These are phyloP conservation scores for Phenganax stokvisi DNA, from an alignment of 92 coral and sea anemone species.

Conservation along the genomic window DNA sequence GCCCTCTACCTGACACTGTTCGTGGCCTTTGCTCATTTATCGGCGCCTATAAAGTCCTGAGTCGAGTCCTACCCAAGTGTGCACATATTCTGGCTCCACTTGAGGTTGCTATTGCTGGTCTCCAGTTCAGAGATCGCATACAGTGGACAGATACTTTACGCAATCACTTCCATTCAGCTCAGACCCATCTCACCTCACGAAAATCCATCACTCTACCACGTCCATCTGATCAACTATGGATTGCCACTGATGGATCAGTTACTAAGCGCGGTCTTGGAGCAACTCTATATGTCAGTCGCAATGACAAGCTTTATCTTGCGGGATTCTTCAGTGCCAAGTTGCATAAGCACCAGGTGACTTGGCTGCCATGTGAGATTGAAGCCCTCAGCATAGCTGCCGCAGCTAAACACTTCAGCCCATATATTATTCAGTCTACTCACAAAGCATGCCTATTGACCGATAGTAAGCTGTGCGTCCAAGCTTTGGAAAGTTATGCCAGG, in stretches of 20 bases:
- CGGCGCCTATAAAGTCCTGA: neutral
- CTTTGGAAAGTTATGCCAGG: too few species aligned
- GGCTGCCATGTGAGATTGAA: neutral
- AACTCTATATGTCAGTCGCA: neutral
- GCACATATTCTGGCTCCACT: neutral
- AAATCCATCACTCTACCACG: slow-evolving; percentile 15
- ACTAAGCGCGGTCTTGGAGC: too few species aligned
- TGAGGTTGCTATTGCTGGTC: neutral
- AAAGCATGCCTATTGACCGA: too few species aligned
- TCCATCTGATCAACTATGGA: neutral
- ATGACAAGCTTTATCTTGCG: slow-evolving; percentile 31
- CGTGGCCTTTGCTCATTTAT: neutral
- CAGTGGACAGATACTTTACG: too few species aligned
- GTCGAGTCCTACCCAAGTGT: neutral
- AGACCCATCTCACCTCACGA: neutral
- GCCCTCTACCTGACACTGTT: slow-evolving; percentile 3
- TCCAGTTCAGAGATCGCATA: too few species aligned
- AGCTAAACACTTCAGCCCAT: neutral
- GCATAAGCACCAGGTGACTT: slow-evolving; percentile 23
- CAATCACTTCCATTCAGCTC: slow-evolving; percentile 6
- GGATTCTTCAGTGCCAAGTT: slow-evolving; percentile 37
- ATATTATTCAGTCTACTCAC: too few species aligned
- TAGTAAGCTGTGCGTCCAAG: too few species aligned
- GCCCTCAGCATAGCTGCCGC: too few species aligned
- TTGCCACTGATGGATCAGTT: too few species aligned